phyloP scores from a whole-genome alignment of 2,888 invertebrate species.

The Drosophila pseudotakahashii region DNA sequence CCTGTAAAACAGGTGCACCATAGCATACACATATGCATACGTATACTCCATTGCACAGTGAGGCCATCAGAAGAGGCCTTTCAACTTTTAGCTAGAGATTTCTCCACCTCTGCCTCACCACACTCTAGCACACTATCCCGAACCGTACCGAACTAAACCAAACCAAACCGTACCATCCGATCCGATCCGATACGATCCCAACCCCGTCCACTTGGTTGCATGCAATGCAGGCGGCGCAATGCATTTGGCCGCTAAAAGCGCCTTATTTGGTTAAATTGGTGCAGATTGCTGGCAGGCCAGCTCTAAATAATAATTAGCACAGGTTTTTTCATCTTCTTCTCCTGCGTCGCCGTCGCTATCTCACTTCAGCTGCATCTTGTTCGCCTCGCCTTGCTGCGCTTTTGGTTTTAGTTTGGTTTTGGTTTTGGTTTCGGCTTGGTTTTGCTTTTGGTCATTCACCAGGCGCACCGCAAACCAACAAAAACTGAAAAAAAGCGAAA shows the following conservation, averaged over 20 bases:
- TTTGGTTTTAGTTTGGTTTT: conserved; percentile 57
- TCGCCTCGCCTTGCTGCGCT: conserved; percentile 78
- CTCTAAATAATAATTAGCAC: conserved; percentile 82
- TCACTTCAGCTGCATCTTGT: conserved; percentile 51
- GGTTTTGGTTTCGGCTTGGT: conserved; percentile 53
- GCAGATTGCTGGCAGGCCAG: conserved; percentile 72
- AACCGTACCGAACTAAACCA: conserved; percentile 3
- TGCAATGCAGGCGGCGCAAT: conserved; percentile 57
- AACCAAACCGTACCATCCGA: conserved; percentile 10
- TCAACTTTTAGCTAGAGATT: conserved; percentile 67
- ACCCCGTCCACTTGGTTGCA: conserved; percentile 62
- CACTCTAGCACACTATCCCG: background rate
- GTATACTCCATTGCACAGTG: conserved; percentile 15
- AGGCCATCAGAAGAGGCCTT: conserved; percentile 56
- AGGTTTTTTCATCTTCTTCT: conserved; percentile 66
- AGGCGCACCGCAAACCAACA: conserved; percentile 45
- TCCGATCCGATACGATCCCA: conserved; percentile 25
- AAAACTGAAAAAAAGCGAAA: background rate
- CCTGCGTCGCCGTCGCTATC: conserved; percentile 39
- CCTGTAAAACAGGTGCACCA: conserved; percentile 80
- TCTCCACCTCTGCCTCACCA: conserved; percentile 45
- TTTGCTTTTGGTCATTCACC: conserved; percentile 72
- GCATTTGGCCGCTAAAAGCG: conserved; percentile 81
- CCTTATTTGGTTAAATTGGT: conserved; percentile 82
- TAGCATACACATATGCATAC: conserved; percentile 4